These are phyloP conservation scores for Acyrthosiphon pisum DNA, from an alignment of 1,140 invertebrate genomes.

Conservation along the genomic window DNA sequence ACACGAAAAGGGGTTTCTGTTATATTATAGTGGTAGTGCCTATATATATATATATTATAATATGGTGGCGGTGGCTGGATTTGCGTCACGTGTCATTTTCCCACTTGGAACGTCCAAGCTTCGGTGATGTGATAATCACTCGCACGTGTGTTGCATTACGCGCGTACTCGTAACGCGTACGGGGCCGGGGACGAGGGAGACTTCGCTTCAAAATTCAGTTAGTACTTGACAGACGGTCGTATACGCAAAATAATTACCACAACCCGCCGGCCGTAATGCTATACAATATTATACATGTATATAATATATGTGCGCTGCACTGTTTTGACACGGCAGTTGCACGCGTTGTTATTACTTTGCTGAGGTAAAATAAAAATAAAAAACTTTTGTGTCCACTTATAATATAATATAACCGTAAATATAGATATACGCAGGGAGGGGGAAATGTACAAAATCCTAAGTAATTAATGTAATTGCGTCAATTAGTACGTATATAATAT, in stretches of 20 bases:
- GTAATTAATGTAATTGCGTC: background rate
- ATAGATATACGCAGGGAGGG: background rate
- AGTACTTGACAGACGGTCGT: slow-evolving; percentile 52
- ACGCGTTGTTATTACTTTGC: background rate
- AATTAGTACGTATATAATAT: background rate
- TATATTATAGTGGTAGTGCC: background rate
- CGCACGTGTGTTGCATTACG: slow-evolving; percentile 51
- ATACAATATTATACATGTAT: background rate
- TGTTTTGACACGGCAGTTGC: background rate
- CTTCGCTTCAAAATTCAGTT: slow-evolving; percentile 45
- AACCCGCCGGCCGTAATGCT: background rate
- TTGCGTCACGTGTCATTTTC: slow-evolving; percentile 54
- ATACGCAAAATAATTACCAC: slow-evolving; percentile 19
- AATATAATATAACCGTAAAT: background rate
- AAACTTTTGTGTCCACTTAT: background rate
- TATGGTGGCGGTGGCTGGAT: background rate
- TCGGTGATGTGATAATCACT: slow-evolving; percentile 48
- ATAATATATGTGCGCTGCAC: background rate
- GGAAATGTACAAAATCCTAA: background rate
- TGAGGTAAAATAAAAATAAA: background rate
- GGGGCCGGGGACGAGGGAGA: background rate
- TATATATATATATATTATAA: background rate
- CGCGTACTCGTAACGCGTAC: background rate
- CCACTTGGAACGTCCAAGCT: slow-evolving; percentile 31
- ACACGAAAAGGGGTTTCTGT: slow-evolving; percentile 20